Conservation (phyloP, 2,888 invertebrate genomes). For the Sinodicranocentrus sp. region DNA sequence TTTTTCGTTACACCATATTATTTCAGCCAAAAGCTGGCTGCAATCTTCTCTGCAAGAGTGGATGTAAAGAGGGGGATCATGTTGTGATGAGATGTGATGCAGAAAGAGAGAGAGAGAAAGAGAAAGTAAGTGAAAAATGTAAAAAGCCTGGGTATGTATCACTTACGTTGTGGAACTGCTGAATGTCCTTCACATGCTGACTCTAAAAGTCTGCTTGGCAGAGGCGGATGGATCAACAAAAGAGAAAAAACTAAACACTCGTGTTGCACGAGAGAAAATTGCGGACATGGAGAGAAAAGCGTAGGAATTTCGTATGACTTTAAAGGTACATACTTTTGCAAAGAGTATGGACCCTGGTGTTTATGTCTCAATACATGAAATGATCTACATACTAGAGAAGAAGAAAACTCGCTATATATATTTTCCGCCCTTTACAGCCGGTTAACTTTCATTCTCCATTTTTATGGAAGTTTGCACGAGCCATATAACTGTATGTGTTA, state of each 20-base stretch:
- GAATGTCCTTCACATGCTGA: background rate
- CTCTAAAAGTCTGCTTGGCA: conserved; percentile 2
- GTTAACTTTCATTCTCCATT: too few relatives aligned
- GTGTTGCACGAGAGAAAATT: too few relatives aligned
- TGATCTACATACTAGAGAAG: too few relatives aligned
- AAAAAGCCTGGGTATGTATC: background rate
- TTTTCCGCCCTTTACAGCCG: too few relatives aligned
- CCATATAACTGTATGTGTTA: background rate
- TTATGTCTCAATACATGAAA: too few relatives aligned
- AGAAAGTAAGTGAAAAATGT: conserved; percentile 46
- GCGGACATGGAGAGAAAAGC: too few relatives aligned
- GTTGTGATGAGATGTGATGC: conserved; percentile 46
- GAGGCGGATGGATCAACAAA: conserved; percentile 11
- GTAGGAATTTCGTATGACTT: too few relatives aligned
- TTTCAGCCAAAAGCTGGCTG: background rate
- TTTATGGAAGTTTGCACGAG: too few relatives aligned
- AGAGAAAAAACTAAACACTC: conserved; percentile 9
- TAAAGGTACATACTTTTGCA: too few relatives aligned
- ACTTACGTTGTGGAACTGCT: background rate
- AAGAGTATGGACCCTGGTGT: too few relatives aligned
- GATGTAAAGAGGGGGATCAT: conserved; percentile 18
- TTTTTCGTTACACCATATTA: conserved; percentile 1
- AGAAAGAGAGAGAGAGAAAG: conserved; percentile 22
- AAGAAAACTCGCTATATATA: too few relatives aligned
- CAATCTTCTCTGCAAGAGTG: background rate